Evolutionary conservation across 2,797 vertebrate species (phyloP), one percentile per base, ranked within the genome.

Genomic region (Ispidina picta): DNA sequence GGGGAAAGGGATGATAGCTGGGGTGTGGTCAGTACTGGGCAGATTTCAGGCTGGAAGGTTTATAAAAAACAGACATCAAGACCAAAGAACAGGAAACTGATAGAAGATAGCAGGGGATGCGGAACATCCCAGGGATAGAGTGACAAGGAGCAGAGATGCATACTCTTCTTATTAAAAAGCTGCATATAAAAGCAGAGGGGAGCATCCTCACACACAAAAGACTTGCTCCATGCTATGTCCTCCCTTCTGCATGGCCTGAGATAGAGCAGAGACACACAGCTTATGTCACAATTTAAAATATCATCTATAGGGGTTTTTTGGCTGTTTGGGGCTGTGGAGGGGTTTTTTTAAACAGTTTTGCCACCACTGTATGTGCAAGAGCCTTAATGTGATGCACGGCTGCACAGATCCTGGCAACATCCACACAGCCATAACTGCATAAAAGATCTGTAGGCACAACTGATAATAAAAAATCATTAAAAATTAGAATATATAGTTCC

Each of bases 401-500:
- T 72, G 35, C 65, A 31, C 21, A 59, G n/a, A 63, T 39, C 51
- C 3, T 0, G 19, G n/a, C 60, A 72, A 41, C 21, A 44, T 66
- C 26, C 60, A 48, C 63, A 46, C 17, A 63, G 29, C n/a, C n/a
- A 6, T 37, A 75, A 86, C 31, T 39, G 54, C 49, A 81, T 19
- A 52, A 22, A 86, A 88, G 70, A 70, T 91, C 77, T 86, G 86
- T 46, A 79, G 46, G 58, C 88, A 86, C 48, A 84, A 74, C 3
- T 92, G 74, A 69, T 80, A 82, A 69, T 94, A 94, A 88, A 73
- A 95, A 90, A 83, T 84, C 68, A 81, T 88, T 76, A 89, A 91
- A 95, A 94, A 93, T 76, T 62, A 83, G 68, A 94, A 86, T 91
- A 80, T 70, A 73, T 79, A 58, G 85, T 84, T 95, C 89, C 91